These are phyloP conservation scores for Ips nitidus DNA, from an alignment of 1,140 invertebrate species.

Conservation along the genomic window DNA sequence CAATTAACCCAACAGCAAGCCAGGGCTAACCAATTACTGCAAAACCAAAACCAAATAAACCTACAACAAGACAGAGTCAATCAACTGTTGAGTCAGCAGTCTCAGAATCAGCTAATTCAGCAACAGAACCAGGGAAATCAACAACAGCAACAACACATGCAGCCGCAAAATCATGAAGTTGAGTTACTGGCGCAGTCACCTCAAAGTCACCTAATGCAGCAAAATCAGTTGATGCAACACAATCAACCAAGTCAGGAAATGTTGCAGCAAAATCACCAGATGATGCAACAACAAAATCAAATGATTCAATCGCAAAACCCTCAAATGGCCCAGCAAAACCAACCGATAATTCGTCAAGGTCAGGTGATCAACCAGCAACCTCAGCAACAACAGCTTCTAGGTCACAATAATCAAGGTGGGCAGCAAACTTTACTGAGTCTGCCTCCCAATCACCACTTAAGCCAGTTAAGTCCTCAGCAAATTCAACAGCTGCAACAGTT, in stretches of 20 bases:
- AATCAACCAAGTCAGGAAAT: conserved; percentile 40
- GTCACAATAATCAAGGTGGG: conserved; percentile 8
- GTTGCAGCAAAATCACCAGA: conserved; percentile 26
- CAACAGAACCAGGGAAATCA: conserved; percentile 40
- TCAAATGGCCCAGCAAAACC: conserved; percentile 40
- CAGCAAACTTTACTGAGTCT: conserved; percentile 22
- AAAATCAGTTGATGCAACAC: conserved; percentile 23
- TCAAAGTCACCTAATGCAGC: conserved; percentile 26
- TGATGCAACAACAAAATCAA: conserved; percentile 30
- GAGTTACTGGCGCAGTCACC: conserved; percentile 26
- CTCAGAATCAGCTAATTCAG: conserved; percentile 36
- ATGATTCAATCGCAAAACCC: conserved; percentile 45
- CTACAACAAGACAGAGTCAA: conserved; percentile 37
- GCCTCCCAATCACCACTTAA: conserved; percentile 30
- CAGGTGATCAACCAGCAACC: conserved; percentile 23
- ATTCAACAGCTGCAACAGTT: conserved; percentile 32
- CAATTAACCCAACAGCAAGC: conserved; percentile 47
- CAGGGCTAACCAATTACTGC: conserved; percentile 35
- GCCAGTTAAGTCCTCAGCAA: conserved; percentile 30
- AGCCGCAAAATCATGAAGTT: conserved; percentile 45
- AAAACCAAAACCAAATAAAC: conserved; percentile 31
- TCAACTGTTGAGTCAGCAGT: conserved; percentile 34
- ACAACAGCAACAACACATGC: conserved; percentile 32
- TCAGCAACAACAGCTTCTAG: conserved; percentile 17
- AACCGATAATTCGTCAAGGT: conserved; percentile 28